Evolutionary conservation across 1,140 invertebrate genomes (phyloP), one percentile per base, ranked within the genome.

Genomic region (Drosophila mauritiana): DNA sequence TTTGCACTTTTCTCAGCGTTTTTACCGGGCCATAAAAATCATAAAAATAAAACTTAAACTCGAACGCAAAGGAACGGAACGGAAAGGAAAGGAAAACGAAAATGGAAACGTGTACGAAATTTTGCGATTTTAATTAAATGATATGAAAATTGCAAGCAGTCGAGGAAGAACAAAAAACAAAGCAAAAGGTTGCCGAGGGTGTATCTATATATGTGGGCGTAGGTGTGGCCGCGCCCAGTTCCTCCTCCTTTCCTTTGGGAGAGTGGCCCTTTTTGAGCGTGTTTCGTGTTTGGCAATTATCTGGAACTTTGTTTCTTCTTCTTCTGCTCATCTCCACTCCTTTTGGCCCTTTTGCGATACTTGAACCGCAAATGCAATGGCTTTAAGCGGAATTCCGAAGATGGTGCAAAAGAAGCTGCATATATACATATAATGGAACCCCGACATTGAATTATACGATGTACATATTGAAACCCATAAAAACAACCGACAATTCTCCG

Each of bases 71-170:
- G 34, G 13, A 42, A 31, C 36, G 53, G 13, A 52, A 83, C 79
- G 40, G 62, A 77, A 67, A 59, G 52, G 37, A 74, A 67, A 70
- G 45, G 48, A 74, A 75, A 77, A 77, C 72, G 65, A 84, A 84
- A 84, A 84, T 78, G 85, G 88, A 88, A 88, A 88, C 84, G 84
- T 88, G 84, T 89, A 88, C 84, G 77, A 88, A 88, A 88, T 88
- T 72, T 89, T 88, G 84, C 84, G 84, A 88, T 88, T 88, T 88
- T 88, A 88, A 88, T 88, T 88, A 88, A 88, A 88, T 88, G 84
- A 86, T 86, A 86, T 86, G 84, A 89, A 88, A 88, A 86, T 86
- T 86, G 78, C 83, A 86, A 88, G 83, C 68, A 73, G 64, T 86
- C 64, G 55, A 67, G 54, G 49, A 69, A 40, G 45, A 56, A 65